A percentile compares a stretch with the other conserved stretches of the same genome.
phyloP scores from a whole-genome alignment of 2,797 vertebrate species.

The Urosaurus nigricauda region DNA sequence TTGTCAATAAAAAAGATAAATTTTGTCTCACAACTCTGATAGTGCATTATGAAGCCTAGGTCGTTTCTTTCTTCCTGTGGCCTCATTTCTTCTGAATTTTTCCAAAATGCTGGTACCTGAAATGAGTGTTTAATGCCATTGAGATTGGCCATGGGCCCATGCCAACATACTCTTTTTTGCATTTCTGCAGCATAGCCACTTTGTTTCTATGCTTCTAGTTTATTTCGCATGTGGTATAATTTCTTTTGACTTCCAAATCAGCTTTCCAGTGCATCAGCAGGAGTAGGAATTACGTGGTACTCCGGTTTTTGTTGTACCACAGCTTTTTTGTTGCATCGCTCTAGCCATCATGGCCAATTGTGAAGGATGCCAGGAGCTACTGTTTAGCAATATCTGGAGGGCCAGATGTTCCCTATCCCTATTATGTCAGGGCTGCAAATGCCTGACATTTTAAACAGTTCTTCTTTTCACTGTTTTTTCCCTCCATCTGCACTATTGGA shows the following conservation, averaged over 20 bases:
- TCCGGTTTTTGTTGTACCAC: too few species aligned
- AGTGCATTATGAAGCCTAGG: not conserved
- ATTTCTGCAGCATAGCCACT: not conserved
- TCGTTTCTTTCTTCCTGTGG: not conserved
- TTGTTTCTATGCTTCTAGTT: not conserved
- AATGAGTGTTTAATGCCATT: not conserved
- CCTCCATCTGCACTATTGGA: too few species aligned
- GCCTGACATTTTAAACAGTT: not conserved
- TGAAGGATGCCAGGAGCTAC: too few species aligned
- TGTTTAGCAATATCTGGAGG: too few species aligned
- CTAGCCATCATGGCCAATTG: too few species aligned
- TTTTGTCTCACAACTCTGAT: not conserved
- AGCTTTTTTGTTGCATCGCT: too few species aligned
- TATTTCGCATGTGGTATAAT: not conserved
- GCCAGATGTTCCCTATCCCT: too few species aligned
- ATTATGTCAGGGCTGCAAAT: not conserved
- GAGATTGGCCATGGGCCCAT: not conserved
- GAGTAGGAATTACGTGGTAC: too few species aligned
- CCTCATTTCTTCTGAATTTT: not conserved
- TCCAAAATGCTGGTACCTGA: not conserved
- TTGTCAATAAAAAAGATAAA: not conserved
- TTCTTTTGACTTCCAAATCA: too few species aligned
- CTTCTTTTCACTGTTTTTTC: not conserved
- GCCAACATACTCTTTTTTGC: not conserved
- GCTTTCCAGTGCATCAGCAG: not conserved